These are phyloP conservation scores for Gymnogyps californianus DNA, from an alignment of 2,113 vertebrate species.

Conservation along the genomic window DNA sequence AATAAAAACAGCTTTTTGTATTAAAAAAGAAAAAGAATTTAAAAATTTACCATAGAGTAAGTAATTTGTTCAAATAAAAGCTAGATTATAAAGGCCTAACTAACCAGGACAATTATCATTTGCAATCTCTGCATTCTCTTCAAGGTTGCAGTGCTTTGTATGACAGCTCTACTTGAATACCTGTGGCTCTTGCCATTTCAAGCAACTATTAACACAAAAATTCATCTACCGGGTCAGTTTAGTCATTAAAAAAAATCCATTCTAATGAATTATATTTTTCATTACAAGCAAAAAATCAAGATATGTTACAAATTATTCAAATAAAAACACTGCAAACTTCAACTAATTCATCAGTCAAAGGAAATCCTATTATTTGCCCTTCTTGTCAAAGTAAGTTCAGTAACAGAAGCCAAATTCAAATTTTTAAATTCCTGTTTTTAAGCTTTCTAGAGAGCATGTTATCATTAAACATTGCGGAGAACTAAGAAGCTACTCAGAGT, in stretches of 20 bases:
- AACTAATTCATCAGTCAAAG: not conserved
- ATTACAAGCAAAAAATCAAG: not conserved
- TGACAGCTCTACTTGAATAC: not conserved
- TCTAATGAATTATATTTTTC: not conserved
- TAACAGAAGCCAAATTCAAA: not conserved
- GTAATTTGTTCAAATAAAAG: not conserved
- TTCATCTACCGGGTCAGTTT: not conserved
- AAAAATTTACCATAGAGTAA: not conserved
- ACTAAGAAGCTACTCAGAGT: not conserved
- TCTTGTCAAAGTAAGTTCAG: not conserved
- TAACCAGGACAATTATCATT: not conserved
- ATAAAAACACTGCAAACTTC: not conserved
- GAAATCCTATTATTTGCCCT: not conserved
- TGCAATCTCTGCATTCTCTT: not conserved
- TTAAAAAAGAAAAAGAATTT: not conserved
- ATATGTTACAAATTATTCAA: not conserved
- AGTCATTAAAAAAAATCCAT: not conserved
- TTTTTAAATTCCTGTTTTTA: not conserved
- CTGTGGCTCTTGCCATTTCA: not conserved
- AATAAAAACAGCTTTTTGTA: conserved; percentile 23
- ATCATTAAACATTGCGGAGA: not conserved
- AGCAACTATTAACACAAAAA: not conserved
- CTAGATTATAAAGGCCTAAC: not conserved
- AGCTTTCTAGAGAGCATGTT: not conserved
- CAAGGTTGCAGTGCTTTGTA: not conserved